phyloP scores from a whole-genome alignment of 2,797 vertebrate genomes.

The Chaetodon trifasciatus region DNA sequence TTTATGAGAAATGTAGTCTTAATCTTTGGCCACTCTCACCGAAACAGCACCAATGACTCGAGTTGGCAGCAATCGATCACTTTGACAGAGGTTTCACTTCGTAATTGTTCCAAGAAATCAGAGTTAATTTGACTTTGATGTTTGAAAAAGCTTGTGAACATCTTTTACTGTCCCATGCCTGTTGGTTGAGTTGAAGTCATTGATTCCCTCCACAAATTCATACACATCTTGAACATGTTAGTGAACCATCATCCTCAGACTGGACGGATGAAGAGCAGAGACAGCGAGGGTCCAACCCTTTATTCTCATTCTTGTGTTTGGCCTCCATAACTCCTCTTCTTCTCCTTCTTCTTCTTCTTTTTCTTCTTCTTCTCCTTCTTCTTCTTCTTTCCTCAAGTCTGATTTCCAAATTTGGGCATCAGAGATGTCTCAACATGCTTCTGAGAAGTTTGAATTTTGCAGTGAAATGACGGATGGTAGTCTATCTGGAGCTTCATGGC shows the following conservation, averaged over 20 bases:
- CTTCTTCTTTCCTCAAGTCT: background rate
- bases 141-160: background rate
- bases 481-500: conserved; percentile 27
- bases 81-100: conserved; percentile 2
- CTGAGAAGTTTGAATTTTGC: conserved; percentile 7
- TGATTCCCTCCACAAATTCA: background rate
- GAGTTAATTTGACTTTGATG: conserved; percentile 19
- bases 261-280: conserved; percentile 38
- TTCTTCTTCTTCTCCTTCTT: background rate
- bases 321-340: too few relatives aligned
- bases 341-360: background rate
- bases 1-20: conserved; percentile 1
- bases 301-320: background rate
- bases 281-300: conserved; percentile 2
- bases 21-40: conserved; percentile 2
- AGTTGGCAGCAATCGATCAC: conserved; percentile 14
- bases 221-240: conserved; percentile 52
- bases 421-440: background rate
- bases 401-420: conserved; percentile 51
- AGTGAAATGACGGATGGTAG: conserved; percentile 15
- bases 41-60: background rate
- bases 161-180: background rate
- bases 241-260: background rate
- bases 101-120: conserved; percentile 6
- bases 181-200: background rate